phyloP scores from a whole-genome alignment of 2,888 invertebrate genomes.

The Dryomyza anilis region DNA sequence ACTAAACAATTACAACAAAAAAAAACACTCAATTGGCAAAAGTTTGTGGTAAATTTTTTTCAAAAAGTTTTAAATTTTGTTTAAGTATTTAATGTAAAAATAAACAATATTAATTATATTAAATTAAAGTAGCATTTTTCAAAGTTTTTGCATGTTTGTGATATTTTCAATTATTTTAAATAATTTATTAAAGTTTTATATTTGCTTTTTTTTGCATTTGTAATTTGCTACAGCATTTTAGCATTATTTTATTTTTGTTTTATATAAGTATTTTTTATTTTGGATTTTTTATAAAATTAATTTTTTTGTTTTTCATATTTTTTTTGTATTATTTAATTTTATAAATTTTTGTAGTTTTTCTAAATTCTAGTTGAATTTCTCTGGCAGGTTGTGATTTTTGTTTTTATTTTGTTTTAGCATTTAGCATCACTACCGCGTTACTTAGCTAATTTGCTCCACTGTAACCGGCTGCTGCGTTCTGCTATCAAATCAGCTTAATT shows the following conservation, averaged over 20 bases:
- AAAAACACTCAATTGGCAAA: conserved; percentile 2
- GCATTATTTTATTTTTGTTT: neutral
- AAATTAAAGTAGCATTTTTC: conserved; percentile 2
- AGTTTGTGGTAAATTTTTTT: too few relatives aligned
- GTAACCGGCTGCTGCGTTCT: neutral
- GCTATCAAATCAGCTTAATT: too few relatives aligned
- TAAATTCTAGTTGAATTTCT: conserved; percentile 9
- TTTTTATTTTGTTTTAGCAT: conserved; percentile 2
- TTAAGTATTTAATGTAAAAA: neutral
- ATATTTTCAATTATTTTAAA: conserved; percentile 12
- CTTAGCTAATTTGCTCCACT: neutral
- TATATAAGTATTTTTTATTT: neutral
- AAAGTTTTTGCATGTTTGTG: conserved; percentile 3
- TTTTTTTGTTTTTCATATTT: neutral
- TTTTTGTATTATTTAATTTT: conserved; percentile 1
- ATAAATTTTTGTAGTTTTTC: neutral
- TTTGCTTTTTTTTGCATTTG: neutral
- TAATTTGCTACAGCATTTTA: neutral
- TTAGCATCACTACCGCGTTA: neutral
- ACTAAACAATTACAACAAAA: neutral
- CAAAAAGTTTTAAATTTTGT: too few relatives aligned
- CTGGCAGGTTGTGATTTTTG: conserved; percentile 20
- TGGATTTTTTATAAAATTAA: neutral
- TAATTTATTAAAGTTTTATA: conserved; percentile 11
- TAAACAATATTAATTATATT: conserved; percentile 5